These are phyloP conservation scores for Temnothorax curvispinosus DNA, from an alignment of 1,140 invertebrate species.

Conservation along the genomic window DNA sequence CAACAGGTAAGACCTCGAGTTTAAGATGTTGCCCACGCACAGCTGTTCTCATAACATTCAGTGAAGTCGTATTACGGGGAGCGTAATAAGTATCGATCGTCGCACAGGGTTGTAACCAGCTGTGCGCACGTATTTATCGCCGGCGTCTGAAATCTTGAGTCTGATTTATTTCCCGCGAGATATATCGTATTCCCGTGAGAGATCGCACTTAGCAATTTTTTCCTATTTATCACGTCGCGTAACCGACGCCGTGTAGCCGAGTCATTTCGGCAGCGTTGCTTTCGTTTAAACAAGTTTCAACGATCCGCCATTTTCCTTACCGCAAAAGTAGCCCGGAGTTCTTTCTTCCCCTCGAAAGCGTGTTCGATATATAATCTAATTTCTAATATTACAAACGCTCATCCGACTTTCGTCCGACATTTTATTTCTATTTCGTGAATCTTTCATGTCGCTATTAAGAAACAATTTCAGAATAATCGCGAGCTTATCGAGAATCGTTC, in stretches of 20 bases:
- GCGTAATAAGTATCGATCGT: constrained; percentile 41
- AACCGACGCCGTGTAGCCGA: constrained; percentile 2
- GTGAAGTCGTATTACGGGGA: constrained; percentile 27
- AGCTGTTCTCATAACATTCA: constrained; percentile 40
- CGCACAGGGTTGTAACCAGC: constrained; percentile 44
- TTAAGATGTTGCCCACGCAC: constrained; percentile 48
- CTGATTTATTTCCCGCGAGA: constrained; percentile 51
- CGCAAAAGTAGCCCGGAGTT: constrained; percentile 7
- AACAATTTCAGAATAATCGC: constrained; percentile 38
- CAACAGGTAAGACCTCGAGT: constrained; percentile 53
- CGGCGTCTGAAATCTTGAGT: constrained; percentile 33
- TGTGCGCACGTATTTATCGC: constrained; percentile 54
- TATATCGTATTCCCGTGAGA: constrained; percentile 14
- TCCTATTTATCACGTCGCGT: constrained; percentile 26
- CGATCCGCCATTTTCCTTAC: constrained; percentile 15
- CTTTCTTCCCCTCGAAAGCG: background rate
- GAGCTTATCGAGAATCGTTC: constrained; percentile 17
- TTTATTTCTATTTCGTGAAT: background rate
- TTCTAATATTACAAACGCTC: background rate
- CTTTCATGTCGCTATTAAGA: constrained; percentile 29
- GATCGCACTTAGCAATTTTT: constrained; percentile 49
- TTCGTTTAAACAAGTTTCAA: background rate
- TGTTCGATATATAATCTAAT: background rate
- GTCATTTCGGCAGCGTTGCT: constrained; percentile 1
- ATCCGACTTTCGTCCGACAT: background rate